Evolutionary conservation across 2,888 invertebrate genomes (phyloP).

Genomic region (Drosophila anceps): DNA sequence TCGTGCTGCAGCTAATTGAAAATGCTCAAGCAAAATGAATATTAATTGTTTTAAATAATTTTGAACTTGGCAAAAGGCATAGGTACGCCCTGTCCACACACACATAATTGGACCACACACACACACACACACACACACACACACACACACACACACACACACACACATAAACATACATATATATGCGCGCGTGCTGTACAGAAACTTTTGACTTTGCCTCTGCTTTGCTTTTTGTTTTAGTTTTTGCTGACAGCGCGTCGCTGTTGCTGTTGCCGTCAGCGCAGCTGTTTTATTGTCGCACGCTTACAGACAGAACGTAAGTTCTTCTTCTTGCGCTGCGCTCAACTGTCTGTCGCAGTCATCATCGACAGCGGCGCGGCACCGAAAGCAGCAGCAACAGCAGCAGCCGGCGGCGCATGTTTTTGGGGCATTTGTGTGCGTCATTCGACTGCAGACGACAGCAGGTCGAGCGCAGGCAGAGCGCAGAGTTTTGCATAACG

Average conservation of each 20-base stretch:
- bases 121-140: constrained; percentile 12
- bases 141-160: constrained; percentile 9
- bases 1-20: constrained; percentile 63
- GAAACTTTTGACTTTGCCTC: constrained; percentile 18
- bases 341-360: constrained; percentile 52
- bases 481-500: constrained; percentile 62
- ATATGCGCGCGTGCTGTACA: constrained; percentile 10
- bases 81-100: constrained; percentile 27
- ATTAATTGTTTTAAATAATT: constrained; percentile 83
- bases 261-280: constrained; percentile 31
- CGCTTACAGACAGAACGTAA: constrained; percentile 41
- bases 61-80: constrained; percentile 82
- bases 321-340: constrained; percentile 30
- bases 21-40: constrained; percentile 65
- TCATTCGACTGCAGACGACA: constrained; percentile 59
- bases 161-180: constrained; percentile 8
- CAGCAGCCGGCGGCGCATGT: constrained; percentile 33
- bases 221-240: constrained; percentile 12
- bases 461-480: constrained; percentile 11
- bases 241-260: constrained; percentile 34
- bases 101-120: constrained; percentile 1
- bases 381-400: constrained; percentile 10
- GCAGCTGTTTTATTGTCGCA: constrained; percentile 72
- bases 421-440: constrained; percentile 68
- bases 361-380: constrained; percentile 61